These are phyloP conservation scores for Bubo scandiacus DNA, from an alignment of 2,113 vertebrate species.

Conservation along the genomic window DNA sequence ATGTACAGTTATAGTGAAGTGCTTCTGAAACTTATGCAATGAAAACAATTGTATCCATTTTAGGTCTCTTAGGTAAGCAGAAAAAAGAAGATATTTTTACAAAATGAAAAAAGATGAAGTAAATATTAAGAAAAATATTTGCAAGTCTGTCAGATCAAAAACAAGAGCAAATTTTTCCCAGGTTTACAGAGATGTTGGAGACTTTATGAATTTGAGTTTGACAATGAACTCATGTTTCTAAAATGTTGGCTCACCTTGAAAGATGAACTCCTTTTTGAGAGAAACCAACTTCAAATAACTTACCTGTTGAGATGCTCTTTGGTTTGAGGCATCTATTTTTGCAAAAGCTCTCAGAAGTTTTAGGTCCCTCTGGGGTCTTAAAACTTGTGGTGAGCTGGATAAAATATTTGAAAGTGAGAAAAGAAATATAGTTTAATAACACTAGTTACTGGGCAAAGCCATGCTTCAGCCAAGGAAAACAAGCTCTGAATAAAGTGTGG, in stretches of 20 bases:
- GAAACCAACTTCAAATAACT: conserved; percentile 12
- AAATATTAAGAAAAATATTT: conserved; percentile 34
- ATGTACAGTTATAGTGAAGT: not conserved
- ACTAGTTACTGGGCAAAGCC: conserved; percentile 4
- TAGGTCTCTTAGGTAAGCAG: not conserved
- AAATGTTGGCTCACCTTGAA: conserved; percentile 18
- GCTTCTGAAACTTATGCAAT: conserved; percentile 5
- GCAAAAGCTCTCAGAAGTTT: conserved; percentile 10
- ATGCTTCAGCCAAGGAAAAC: not conserved
- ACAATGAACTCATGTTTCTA: not conserved
- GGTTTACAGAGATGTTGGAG: not conserved
- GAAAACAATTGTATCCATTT: conserved; percentile 1
- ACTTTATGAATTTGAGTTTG: not conserved
- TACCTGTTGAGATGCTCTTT: conserved; percentile 32
- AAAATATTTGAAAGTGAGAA: conserved; percentile 33
- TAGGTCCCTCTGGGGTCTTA: not conserved
- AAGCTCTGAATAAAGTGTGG: not conserved
- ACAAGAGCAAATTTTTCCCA: not conserved
- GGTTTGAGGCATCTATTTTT: conserved; percentile 21
- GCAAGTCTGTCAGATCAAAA: not conserved
- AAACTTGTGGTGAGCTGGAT: not conserved
- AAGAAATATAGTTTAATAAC: conserved; percentile 40
- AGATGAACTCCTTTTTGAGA: conserved; percentile 10
- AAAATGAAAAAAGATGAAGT: conserved; percentile 25
- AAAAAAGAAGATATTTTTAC: not conserved